Evolutionary conservation across 2,113 vertebrate genomes (phyloP).

Genomic region (Melanocharis versteri): DNA sequence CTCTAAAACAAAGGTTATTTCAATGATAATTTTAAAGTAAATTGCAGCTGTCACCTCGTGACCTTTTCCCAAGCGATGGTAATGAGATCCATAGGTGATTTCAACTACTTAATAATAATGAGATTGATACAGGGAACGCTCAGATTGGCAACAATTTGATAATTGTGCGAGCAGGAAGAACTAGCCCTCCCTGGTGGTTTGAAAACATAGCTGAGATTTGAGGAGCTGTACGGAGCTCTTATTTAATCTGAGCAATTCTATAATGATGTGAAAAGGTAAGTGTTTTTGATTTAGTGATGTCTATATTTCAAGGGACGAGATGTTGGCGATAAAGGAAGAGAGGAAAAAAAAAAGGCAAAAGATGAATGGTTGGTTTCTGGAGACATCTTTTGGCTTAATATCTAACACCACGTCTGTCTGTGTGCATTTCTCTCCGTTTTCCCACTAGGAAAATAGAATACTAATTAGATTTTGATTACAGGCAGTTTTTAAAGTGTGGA

Average conservation of each 20-base stretch:
- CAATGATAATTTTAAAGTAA: background rate
- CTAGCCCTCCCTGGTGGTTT: conserved; percentile 64
- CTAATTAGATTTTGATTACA: conserved; percentile 53
- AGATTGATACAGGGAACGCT: background rate
- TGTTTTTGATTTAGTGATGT: conserved; percentile 51
- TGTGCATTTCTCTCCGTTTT: conserved; percentile 5
- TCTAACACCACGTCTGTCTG: background rate
- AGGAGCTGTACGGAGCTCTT: conserved; percentile 25
- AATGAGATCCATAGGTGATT: conserved; percentile 44
- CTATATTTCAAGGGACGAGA: conserved; percentile 53
- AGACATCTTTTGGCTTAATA: conserved; percentile 56
- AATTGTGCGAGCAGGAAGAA: conserved; percentile 46
- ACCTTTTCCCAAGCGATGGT: background rate
- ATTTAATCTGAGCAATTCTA: conserved; percentile 39
- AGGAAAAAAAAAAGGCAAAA: background rate
- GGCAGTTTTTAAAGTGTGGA: conserved; percentile 1
- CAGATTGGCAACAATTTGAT: conserved; percentile 36
- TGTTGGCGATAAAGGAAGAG: conserved; percentile 2
- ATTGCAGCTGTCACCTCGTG: background rate
- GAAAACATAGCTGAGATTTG: conserved; percentile 59
- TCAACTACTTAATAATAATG: conserved; percentile 27
- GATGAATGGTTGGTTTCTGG: conserved; percentile 52
- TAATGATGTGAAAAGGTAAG: conserved; percentile 55
- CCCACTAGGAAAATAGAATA: conserved; percentile 44
- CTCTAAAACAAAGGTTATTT: background rate